Base-by-base conservation (phyloP, 1,140 invertebrate species). In the Xylocopa sonorina region DNA sequence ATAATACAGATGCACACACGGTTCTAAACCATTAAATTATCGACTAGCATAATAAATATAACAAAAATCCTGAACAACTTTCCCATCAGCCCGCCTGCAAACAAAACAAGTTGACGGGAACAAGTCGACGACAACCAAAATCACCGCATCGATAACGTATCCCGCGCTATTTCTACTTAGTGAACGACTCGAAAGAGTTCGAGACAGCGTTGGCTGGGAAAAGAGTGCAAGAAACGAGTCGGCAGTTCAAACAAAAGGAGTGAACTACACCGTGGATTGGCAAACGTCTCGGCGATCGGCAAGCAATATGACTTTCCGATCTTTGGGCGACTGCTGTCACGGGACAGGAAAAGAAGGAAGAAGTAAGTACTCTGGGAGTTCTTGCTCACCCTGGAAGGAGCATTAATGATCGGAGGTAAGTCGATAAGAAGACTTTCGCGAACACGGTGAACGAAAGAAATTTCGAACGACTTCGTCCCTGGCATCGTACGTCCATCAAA, bases 331-430 rank as follows among this genome's bases (percentile, higher is more conserved):
- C 14, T 73, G 48, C 32, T 29, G 24, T 50, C 71, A 34, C 16
- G 51, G 9, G 14, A n/a, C 16, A 21, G 14, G 24, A 10, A 73
- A 57, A n/a, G 24, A 21, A 14, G 24, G 18, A 73, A 57, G 55
- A 48, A 58, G 50, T 60, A 73, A 73, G 71, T 62, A 73, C 34
- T 57, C 41, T 29, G 41, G 62, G 74, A 83, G 62, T 82, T 83
- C 34, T 53, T 73, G 48, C 50, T 50, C 75, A 16, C 16, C 14
- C 3, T 43, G 32, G 18, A 7, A 74, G 53, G 55, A 58, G 74
- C 75, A 84, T 84, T 84, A 82, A 81, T 82, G 79, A 78, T 64
- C 60, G n/a, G n/a, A n/a, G 62, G 71, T 87, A 87, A 86, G 84
- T 50, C 78, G 84, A 87, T 86, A 87, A 87, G 79, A 81, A 60